phyloP scores from a whole-genome alignment of 2,797 vertebrate species.

The Fratercula arctica region DNA sequence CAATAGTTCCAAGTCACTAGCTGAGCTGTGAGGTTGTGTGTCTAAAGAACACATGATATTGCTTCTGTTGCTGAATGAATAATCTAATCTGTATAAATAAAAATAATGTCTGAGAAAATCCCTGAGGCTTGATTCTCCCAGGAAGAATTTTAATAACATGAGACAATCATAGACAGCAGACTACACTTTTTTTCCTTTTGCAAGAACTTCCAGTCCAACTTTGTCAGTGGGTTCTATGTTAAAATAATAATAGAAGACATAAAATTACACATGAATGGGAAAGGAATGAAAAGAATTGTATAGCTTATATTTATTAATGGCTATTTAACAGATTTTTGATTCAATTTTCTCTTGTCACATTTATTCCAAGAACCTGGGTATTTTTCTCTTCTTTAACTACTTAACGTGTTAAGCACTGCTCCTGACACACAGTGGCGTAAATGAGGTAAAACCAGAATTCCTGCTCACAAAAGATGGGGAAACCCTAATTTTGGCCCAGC shows the following conservation, averaged over 20 bases:
- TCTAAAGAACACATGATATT: not conserved
- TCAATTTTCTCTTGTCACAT: not conserved
- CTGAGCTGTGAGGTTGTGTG: not conserved
- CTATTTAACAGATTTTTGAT: not conserved
- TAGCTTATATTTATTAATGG: not conserved
- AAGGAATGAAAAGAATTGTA: not conserved
- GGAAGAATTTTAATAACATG: not conserved
- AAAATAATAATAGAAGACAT: constrained; percentile 3
- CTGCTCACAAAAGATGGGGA: not conserved
- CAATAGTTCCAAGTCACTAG: not conserved
- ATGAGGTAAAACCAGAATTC: not conserved
- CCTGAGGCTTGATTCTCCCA: not conserved
- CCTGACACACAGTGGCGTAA: not conserved
- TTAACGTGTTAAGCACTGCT: not conserved
- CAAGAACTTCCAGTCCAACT: not conserved
- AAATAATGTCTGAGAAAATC: not conserved
- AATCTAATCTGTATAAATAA: not conserved
- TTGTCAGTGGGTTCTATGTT: not conserved
- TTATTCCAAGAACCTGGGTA: not conserved
- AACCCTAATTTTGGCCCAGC: not conserved
- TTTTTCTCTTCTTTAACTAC: not conserved
- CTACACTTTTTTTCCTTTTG: not conserved
- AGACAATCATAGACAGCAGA: not conserved
- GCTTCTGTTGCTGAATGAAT: not conserved
- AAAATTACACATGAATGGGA: not conserved